Conservation (phyloP, 2,113 vertebrate species). For the Motacilla alba region DNA sequence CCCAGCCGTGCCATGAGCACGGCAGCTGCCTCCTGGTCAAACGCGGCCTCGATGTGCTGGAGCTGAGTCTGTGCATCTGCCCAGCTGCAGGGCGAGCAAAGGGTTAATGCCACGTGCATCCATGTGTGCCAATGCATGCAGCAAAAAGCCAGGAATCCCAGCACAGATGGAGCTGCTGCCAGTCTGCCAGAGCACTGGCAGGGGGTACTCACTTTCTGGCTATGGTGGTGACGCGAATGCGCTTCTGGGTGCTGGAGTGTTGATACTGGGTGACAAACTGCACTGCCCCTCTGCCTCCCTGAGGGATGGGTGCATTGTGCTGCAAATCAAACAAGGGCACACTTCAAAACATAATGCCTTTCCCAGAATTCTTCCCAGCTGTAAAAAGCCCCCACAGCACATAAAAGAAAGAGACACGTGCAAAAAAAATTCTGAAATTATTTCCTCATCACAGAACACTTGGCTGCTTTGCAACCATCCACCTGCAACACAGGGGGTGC, state of each 20-base stretch:
- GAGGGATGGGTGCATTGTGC: constrained; percentile 93
- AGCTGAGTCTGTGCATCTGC: constrained; percentile 94
- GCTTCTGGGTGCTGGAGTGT: constrained; percentile 89
- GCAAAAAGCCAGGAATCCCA: not conserved
- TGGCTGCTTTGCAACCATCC: not conserved
- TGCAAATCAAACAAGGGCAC: constrained; percentile 58
- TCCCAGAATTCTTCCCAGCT: not conserved
- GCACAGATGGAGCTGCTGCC: not conserved
- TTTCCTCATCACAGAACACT: not conserved
- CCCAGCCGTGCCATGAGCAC: constrained; percentile 95
- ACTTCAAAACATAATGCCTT: not conserved
- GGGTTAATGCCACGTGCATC: not conserved
- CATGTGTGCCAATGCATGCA: not conserved
- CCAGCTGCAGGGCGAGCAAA: constrained; percentile 78
- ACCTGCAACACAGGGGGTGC: not conserved
- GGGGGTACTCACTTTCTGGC: constrained; percentile 87
- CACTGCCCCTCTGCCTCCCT: constrained; percentile 90
- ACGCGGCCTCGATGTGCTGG: constrained; percentile 92
- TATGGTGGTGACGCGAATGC: constrained; percentile 91
- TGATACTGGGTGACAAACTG: constrained; percentile 97
- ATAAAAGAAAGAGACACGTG: not conserved
- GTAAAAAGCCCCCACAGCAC: not conserved
- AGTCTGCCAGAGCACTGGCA: not conserved
- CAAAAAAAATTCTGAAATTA: not conserved
- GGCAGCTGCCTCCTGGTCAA: constrained; percentile 93